Conservation (phyloP, 2,888 invertebrate species). For the Synanthedon vespiformis region DNA sequence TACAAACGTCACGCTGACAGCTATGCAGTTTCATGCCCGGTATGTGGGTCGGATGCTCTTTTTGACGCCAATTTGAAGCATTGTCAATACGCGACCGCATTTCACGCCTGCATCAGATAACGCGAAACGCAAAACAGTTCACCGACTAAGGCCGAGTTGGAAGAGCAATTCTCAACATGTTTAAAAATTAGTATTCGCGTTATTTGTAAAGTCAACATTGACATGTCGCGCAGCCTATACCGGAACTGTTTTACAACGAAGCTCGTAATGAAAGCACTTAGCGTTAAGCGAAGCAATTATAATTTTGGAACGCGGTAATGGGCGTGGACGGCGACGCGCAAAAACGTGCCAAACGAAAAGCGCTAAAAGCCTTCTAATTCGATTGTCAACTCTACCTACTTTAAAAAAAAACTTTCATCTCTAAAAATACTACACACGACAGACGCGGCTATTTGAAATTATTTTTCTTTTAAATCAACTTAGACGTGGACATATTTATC, state of each 20-base stretch:
- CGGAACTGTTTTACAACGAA: slow-evolving; percentile 45
- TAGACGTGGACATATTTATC: too few species aligned
- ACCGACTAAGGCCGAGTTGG: background rate
- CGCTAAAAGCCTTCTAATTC: slow-evolving; percentile 68
- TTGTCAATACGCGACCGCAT: slow-evolving; percentile 18
- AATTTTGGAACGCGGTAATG: slow-evolving; percentile 65
- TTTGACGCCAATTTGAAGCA: slow-evolving; percentile 42
- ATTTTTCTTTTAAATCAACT: too few species aligned
- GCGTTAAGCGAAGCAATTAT: slow-evolving; percentile 69
- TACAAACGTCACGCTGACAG: slow-evolving; percentile 59
- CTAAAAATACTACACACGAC: slow-evolving; percentile 14
- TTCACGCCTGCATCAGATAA: background rate
- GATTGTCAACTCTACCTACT: slow-evolving; percentile 57
- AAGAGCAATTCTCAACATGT: slow-evolving; percentile 1
- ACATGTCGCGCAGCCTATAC: slow-evolving; percentile 35
- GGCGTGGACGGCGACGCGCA: slow-evolving; percentile 65
- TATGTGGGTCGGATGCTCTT: slow-evolving; percentile 54
- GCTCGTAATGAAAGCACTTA: slow-evolving; percentile 67
- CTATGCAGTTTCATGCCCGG: slow-evolving; percentile 43
- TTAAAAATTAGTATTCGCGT: slow-evolving; percentile 24
- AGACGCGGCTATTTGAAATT: slow-evolving; percentile 16
- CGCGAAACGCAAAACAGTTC: background rate
- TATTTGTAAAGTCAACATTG: slow-evolving; percentile 29
- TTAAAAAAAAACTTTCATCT: slow-evolving; percentile 36
- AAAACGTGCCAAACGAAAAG: slow-evolving; percentile 63